Conservation (phyloP, 2,113 vertebrate species). For the Crotalus tigris region DNA sequence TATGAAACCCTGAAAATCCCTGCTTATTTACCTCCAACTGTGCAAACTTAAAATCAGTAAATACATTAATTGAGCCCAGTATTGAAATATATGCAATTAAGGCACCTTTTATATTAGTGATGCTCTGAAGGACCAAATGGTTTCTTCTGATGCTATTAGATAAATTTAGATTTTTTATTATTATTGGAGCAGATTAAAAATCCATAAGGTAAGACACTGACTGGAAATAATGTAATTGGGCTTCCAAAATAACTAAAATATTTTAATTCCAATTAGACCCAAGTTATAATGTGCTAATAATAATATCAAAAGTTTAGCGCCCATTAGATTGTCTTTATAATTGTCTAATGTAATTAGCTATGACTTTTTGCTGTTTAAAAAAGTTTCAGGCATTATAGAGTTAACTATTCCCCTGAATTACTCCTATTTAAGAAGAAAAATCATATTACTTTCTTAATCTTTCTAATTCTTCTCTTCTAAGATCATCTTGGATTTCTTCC, state of each 20-base stretch:
- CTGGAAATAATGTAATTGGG: constrained; percentile 56
- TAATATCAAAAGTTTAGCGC: constrained; percentile 41
- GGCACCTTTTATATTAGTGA: constrained; percentile 56
- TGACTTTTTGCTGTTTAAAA: constrained; percentile 34
- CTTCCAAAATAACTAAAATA: constrained; percentile 60
- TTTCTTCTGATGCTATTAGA: constrained; percentile 58
- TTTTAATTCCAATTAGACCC: constrained; percentile 60
- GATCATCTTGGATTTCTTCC: constrained; percentile 70
- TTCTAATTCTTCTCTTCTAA: constrained; percentile 71
- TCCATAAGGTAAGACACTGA: constrained; percentile 29
- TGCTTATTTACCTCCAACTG: constrained; percentile 35
- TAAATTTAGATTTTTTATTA: constrained; percentile 56
- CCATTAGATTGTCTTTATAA: constrained; percentile 45
- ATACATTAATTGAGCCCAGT: constrained; percentile 55
- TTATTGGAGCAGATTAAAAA: constrained; percentile 53
- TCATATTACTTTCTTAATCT: constrained; percentile 69
- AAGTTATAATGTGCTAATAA: constrained; percentile 58
- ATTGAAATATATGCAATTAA: constrained; percentile 57
- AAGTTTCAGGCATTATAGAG: constrained; percentile 58
- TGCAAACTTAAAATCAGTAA: constrained; percentile 51
- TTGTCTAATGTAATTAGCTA: constrained; percentile 41
- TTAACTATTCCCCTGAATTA: constrained; percentile 66
- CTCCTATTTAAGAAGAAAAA: constrained; percentile 68
- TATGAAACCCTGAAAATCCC: constrained; percentile 11
- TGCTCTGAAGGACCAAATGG: constrained; percentile 48